phyloP scores from a whole-genome alignment of 1,140 invertebrate genomes.

The Lordiphosa collinella region DNA sequence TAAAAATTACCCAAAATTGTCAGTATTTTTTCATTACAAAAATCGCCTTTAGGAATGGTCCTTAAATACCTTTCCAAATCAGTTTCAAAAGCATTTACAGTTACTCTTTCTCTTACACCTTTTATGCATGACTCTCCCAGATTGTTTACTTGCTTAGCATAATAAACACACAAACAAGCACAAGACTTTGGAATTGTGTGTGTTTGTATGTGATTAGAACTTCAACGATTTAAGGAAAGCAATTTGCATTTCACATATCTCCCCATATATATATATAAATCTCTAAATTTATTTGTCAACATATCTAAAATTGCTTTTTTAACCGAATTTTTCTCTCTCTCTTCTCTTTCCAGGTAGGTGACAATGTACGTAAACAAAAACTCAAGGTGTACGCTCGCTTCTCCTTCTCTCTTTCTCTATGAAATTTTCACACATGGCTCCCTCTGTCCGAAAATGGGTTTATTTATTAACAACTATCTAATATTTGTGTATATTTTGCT shows the following conservation, averaged over 20 bases:
- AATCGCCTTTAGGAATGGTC: too few relatives aligned
- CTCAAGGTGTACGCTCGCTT: too few relatives aligned
- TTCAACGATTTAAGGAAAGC: background rate
- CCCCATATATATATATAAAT: conserved; percentile 19
- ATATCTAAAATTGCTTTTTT: conserved; percentile 50
- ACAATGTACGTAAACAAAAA: conserved; percentile 64
- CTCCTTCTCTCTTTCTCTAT: conserved; percentile 5
- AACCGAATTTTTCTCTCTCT: conserved; percentile 22
- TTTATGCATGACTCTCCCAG: too few relatives aligned
- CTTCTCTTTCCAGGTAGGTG: conserved; percentile 68
- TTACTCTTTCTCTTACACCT: too few relatives aligned
- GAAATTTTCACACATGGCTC: conserved; percentile 35
- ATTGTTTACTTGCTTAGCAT: too few relatives aligned
- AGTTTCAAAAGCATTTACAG: too few relatives aligned
- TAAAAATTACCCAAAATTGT: too few relatives aligned
- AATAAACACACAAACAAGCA: too few relatives aligned
- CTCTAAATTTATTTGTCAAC: conserved; percentile 36
- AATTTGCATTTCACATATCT: background rate
- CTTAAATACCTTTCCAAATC: too few relatives aligned
- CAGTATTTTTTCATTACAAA: too few relatives aligned
- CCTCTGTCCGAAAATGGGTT: conserved; percentile 24
- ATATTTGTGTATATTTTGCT: conserved; percentile 21
- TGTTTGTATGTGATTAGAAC: too few relatives aligned
- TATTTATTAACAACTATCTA: conserved; percentile 57
- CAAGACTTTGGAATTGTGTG: too few relatives aligned